Conservation (phyloP, 2,113 vertebrate species). For the Harpagus bidentatus region DNA sequence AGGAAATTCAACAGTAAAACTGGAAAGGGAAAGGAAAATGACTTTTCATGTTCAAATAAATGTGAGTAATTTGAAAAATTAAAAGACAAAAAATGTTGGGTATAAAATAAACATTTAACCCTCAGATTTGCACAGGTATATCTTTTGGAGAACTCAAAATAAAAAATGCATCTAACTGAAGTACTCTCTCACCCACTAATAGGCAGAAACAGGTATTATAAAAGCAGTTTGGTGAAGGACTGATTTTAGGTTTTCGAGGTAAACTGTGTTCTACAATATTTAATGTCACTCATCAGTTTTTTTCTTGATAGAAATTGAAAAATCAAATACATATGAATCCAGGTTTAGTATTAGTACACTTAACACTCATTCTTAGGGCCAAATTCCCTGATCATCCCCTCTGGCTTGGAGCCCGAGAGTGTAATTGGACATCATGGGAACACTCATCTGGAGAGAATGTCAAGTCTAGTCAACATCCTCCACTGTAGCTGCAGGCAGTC, state of each 20-base stretch:
- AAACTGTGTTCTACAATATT: neutral
- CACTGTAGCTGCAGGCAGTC: neutral
- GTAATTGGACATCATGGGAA: neutral
- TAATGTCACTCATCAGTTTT: neutral
- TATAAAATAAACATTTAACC: neutral
- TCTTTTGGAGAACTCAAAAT: neutral
- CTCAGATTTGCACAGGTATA: fast-evolving
- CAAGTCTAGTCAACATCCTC: neutral
- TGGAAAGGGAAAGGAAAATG: neutral
- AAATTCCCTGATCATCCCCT: neutral
- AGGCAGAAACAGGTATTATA: neutral
- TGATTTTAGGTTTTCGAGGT: neutral
- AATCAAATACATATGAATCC: neutral
- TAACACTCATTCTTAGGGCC: neutral
- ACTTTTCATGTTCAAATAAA: neutral
- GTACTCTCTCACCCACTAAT: neutral
- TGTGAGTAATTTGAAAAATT: neutral
- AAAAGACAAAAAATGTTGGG: neutral
- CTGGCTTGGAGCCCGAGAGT: neutral
- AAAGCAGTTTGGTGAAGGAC: neutral
- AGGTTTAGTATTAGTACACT: neutral
- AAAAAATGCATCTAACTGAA: neutral
- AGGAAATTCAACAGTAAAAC: neutral
- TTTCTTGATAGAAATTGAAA: neutral
- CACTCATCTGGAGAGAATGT: neutral